Evolutionary conservation across 2,113 vertebrate genomes (phyloP).

Genomic region (Erythrolamprus reginae): DNA sequence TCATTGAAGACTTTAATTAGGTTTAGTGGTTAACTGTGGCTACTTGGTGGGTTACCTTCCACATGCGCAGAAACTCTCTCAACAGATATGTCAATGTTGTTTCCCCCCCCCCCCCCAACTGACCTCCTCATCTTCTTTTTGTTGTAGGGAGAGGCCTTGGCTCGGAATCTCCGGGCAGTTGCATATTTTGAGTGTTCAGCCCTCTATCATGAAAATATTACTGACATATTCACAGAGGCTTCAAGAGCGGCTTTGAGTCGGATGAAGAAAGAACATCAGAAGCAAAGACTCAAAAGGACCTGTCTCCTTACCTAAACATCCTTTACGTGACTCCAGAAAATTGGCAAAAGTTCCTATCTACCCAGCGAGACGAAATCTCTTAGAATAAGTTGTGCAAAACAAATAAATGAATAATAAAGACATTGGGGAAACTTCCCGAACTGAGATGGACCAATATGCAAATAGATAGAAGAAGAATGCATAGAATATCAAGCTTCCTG

Average conservation of each 20-base stretch:
- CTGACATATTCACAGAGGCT: slow-evolving; percentile 56
- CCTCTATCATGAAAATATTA: slow-evolving; percentile 62
- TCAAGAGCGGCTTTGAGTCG: slow-evolving; percentile 49
- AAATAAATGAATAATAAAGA: neutral
- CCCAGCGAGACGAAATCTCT: neutral
- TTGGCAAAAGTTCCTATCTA: neutral
- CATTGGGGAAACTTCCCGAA: neutral
- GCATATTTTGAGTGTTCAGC: slow-evolving; percentile 72
- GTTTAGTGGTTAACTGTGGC: too few species aligned
- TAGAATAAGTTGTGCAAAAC: too few species aligned
- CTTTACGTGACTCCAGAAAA: neutral
- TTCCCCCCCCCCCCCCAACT: neutral
- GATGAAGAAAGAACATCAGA: slow-evolving; percentile 11
- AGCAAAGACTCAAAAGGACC: neutral
- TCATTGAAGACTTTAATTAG: too few species aligned
- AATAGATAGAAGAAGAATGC: neutral
- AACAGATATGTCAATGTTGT: neutral
- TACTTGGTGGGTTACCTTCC: too few species aligned
- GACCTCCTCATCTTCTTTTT: neutral
- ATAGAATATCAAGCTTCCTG: neutral
- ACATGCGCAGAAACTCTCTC: too few species aligned
- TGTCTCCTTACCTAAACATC: slow-evolving; percentile 28
- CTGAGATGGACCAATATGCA: neutral
- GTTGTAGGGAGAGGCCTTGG: slow-evolving; percentile 64
- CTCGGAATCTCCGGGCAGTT: slow-evolving; percentile 47